A percentile compares a stretch with the other conserved stretches of the same genome.
phyloP scores from a whole-genome alignment of 2,797 vertebrate genomes.

The Prionace glauca region DNA sequence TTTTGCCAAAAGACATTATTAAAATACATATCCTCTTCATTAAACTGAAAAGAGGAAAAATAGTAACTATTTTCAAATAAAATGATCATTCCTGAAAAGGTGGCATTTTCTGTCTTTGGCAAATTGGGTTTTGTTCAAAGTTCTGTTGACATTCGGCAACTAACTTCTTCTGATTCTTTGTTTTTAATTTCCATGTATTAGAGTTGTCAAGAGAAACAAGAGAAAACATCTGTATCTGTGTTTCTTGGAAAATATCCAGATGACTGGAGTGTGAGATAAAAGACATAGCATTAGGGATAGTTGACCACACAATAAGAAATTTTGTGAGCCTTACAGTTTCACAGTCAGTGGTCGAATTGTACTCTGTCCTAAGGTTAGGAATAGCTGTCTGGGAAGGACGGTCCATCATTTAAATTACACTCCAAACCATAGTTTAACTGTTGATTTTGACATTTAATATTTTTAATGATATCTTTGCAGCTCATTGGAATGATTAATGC shows the following conservation, averaged over 20 bases:
- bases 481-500: constrained; percentile 47
- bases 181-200: constrained; percentile 44
- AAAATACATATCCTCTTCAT: neutral
- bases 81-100: neutral
- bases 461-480: constrained; percentile 44
- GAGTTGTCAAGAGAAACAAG: constrained; percentile 41
- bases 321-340: neutral
- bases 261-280: constrained; percentile 40
- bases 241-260: constrained; percentile 37
- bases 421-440: constrained; percentile 42
- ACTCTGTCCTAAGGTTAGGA: constrained; percentile 33
- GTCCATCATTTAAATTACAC: constrained; percentile 35
- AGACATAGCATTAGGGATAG: constrained; percentile 41
- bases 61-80: constrained; percentile 21
- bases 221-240: constrained; percentile 41
- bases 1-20: neutral
- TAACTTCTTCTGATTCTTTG: constrained; percentile 20
- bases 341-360: constrained; percentile 30
- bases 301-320: constrained; percentile 41
- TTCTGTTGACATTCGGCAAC: neutral
- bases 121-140: neutral
- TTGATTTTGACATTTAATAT: constrained; percentile 40
- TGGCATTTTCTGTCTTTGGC: neutral
- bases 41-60: neutral
- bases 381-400: constrained; percentile 38